Percentiles rank a stretch among this genome's conserved stretches.
phyloP scores from a whole-genome alignment of 2,888 invertebrate genomes.

The Watsonalla binaria region DNA sequence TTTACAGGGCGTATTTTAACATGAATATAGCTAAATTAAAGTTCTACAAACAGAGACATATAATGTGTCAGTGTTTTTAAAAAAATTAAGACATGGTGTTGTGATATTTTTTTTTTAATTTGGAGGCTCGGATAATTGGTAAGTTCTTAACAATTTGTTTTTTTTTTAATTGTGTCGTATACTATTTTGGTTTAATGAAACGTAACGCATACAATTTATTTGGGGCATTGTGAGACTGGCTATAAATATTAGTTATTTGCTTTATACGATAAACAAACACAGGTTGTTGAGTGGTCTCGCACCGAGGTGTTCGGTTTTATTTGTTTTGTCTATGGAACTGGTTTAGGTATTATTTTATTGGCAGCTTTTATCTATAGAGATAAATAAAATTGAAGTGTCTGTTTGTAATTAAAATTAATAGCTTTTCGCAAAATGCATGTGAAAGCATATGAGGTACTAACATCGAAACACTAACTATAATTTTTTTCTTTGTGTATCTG shows the following conservation, averaged over 20 bases:
- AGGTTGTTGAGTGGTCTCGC: constrained; percentile 10
- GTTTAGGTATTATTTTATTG: constrained; percentile 1
- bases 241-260: background rate
- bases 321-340: constrained; percentile 19
- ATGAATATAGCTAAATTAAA: background rate
- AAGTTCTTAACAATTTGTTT: constrained; percentile 2
- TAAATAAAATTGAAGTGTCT: no score
- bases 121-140: constrained; percentile 15
- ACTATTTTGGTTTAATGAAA: background rate
- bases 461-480: no score
- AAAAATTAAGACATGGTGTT: constrained; percentile 7
- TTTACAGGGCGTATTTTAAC: constrained; percentile 12
- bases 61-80: background rate
- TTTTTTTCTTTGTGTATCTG: no score
- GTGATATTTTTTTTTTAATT: constrained; percentile 25
- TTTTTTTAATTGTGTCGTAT: background rate
- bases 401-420: no score
- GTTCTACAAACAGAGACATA: background rate
- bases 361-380: no score
- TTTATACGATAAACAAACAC: constrained; percentile 11
- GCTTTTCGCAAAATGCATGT: no score
- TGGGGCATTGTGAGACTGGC: background rate
- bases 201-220: no score
- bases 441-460: no score
- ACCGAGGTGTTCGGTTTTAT: constrained; percentile 10